Conservation (phyloP, 64 coral and sea anemone genomes). For the Montipora foliosa region DNA sequence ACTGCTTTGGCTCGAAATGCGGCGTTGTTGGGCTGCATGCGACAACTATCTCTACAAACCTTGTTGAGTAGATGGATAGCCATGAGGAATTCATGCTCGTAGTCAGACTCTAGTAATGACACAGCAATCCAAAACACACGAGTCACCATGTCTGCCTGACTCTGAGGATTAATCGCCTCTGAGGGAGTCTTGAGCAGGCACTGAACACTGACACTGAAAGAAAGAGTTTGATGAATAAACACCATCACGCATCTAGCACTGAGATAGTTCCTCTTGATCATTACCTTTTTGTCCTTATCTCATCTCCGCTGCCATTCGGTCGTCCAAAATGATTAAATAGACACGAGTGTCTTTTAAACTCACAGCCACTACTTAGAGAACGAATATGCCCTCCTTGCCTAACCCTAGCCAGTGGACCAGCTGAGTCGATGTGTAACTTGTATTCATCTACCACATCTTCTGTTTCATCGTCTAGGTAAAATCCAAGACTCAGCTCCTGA, state of each 20-base stretch:
- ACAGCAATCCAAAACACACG: conserved; percentile 99
- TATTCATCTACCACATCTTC: conserved; percentile 52
- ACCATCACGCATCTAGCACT: too few relatives aligned
- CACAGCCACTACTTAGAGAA: conserved; percentile 87
- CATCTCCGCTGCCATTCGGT: conserved; percentile 64
- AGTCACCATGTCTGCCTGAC: conserved; percentile 91
- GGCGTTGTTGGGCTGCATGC: too few relatives aligned
- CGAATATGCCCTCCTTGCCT: conserved; percentile 70
- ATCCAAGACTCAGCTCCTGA: conserved; percentile 1
- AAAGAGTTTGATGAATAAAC: background rate
- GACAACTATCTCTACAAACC: conserved; percentile 29
- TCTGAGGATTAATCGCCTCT: conserved; percentile 79
- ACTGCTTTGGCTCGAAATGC: too few relatives aligned
- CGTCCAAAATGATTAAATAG: conserved; percentile 79
- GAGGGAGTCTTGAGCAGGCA: conserved; percentile 75
- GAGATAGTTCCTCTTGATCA: background rate
- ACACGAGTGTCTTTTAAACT: conserved; percentile 66
- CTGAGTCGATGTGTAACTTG: conserved; percentile 29
- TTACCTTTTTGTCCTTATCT: conserved; percentile 77
- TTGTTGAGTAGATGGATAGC: conserved; percentile 90
- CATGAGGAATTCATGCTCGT: conserved; percentile 94
- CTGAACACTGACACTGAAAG: conserved; percentile 86
- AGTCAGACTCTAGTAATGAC: conserved; percentile 96
- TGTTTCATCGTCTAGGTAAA: conserved; percentile 46
- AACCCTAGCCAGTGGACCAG: conserved; percentile 47